phyloP scores from a whole-genome alignment of 2,113 vertebrate genomes.

The Nerophis lumbriciformis region DNA sequence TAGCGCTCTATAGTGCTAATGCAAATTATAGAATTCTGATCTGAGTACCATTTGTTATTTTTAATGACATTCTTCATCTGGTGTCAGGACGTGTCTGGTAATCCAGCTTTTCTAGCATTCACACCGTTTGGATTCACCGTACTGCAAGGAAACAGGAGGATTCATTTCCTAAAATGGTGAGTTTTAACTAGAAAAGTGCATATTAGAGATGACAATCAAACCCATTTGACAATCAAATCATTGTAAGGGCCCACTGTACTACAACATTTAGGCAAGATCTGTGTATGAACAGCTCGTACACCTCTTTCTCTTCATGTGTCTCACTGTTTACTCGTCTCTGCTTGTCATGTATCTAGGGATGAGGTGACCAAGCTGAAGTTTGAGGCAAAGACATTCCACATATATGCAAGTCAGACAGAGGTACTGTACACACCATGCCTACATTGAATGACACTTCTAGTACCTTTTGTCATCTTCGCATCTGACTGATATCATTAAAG shows the following conservation, averaged over 20 bases:
- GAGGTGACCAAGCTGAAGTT: slow-evolving; percentile 99
- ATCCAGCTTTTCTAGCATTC: slow-evolving; percentile 92
- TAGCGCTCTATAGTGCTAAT: too few species aligned
- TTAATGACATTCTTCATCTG: not conserved
- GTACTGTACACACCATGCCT: slow-evolving; percentile 67
- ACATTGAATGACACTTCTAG: not conserved
- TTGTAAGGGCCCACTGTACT: not conserved
- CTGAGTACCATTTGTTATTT: not conserved
- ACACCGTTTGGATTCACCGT: slow-evolving; percentile 97
- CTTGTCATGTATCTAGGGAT: slow-evolving; percentile 72
- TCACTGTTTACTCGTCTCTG: not conserved
- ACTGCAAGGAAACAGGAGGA: slow-evolving; percentile 91
- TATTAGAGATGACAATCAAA: too few species aligned
- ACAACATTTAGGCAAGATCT: not conserved
- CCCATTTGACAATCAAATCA: too few species aligned
- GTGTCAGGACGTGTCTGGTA: slow-evolving; percentile 84
- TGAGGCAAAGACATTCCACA: slow-evolving; percentile 97
- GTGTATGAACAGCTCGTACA: not conserved
- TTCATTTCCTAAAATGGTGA: slow-evolving; percentile 97
- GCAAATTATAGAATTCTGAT: too few species aligned
- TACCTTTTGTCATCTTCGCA: slow-evolving; percentile 1
- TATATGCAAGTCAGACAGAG: slow-evolving; percentile 97
- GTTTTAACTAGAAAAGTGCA: slow-evolving; percentile 23
- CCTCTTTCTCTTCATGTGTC: not conserved
- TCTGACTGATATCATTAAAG: slow-evolving; percentile 6